Evolutionary conservation across 2,888 invertebrate genomes (phyloP).

Genomic region (Automeris io): DNA sequence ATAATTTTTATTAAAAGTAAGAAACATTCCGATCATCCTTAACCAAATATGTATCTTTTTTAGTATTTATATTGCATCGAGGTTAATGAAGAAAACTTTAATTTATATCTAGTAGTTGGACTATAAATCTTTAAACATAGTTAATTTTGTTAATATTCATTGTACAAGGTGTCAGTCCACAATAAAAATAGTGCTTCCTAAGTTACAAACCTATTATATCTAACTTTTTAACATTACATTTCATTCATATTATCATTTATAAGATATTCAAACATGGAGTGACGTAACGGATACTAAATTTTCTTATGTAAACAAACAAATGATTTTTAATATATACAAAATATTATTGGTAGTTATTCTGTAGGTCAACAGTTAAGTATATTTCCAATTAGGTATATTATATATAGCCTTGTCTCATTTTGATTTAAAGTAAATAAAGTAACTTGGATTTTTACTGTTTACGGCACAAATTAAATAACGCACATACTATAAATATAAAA

Average conservation of each 20-base stretch:
- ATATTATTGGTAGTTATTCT: conserved; percentile 2
- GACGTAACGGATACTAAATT: background rate
- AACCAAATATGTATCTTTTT: too few species aligned
- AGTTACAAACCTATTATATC: conserved; percentile 9
- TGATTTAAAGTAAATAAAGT: background rate
- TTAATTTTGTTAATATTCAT: too few species aligned
- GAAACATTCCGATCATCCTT: too few species aligned
- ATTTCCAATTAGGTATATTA: conserved; percentile 14
- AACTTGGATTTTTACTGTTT: background rate
- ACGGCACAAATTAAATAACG: background rate
- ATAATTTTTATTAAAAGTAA: too few species aligned
- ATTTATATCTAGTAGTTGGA: too few species aligned
- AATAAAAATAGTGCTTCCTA: too few species aligned
- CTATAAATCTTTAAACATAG: too few species aligned
- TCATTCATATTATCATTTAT: background rate
- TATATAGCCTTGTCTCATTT: conserved; percentile 8
- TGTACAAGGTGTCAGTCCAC: too few species aligned
- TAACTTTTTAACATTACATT: conserved; percentile 4
- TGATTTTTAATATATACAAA: background rate
- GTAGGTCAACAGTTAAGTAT: conserved; percentile 12
- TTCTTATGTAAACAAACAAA: background rate
- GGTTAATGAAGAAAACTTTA: too few species aligned
- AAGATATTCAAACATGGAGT: background rate
- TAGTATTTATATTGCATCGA: too few species aligned
- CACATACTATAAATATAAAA: background rate